Evolutionary conservation across 2,113 vertebrate genomes (phyloP), one percentile per base, ranked within the genome.

Genomic region (Cyphomyrus discorhynchus): DNA sequence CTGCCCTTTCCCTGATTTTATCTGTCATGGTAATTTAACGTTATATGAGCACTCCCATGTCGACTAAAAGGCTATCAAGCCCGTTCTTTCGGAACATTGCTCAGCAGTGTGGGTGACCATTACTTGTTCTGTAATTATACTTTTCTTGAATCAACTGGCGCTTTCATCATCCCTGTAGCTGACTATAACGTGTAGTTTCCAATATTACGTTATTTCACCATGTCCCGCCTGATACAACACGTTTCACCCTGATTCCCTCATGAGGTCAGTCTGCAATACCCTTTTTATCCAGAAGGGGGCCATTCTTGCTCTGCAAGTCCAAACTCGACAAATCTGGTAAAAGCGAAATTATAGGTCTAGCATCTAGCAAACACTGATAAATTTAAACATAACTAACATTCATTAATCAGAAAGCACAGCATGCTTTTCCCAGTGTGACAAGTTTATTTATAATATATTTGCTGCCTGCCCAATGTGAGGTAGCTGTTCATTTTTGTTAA

Each of bases 1-100:
- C 47, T 56, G 39, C 39, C 31, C 52, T 42, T 11, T 53, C 42
- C 31, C 74, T 27, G 70, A 85, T 85, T 89, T 89, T 80, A 84
- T 89, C 50, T 85, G 89, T 62, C 39, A 56, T 46, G 89, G 39
- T 42, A 89, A 58, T 62, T 89, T 24, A 83, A 15, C 49, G 39
- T 80, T 46, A 56, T 80, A 56, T 49, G 89, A 85, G 80, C 10
- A 52, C 39, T 58, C 39, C 50, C 39, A 21, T 70, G 42, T 46
- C 19, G 2, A 7, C 66, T 89, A 70, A 46, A 80, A 70, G 15
- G 50, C 77, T 46, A 45, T 52, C 49, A 83, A 56, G 49, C 47
- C 31, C 24, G 74, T 21, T 83, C 45, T 52, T 82, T 47, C 70
- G 66, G 49, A 83, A 46, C 31, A 47, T 21, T 27, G 45, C 31